Evolutionary conservation across 2,888 invertebrate genomes (phyloP).

Genomic region (Protodeltote pygarga): DNA sequence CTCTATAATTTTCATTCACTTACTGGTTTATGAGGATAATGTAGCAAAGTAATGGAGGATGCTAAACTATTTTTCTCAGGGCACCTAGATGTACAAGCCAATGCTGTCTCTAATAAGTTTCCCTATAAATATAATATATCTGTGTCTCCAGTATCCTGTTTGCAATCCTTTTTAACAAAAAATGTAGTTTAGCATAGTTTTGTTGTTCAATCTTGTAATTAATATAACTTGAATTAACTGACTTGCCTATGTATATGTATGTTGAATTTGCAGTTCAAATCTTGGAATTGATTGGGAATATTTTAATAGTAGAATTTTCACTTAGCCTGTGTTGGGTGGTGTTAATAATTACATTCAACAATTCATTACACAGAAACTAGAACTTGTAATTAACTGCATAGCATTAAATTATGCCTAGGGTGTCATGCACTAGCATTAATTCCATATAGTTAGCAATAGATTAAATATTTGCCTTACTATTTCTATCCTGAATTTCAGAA

Average conservation of each 20-base stretch:
- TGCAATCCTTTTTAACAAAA: slow-evolving; percentile 1
- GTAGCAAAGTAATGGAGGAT: too few relatives aligned
- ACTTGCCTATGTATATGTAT: slow-evolving; percentile 20
- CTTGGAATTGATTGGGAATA: slow-evolving; percentile 40
- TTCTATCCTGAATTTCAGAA: not conserved
- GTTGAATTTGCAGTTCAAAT: slow-evolving; percentile 15
- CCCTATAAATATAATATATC: too few relatives aligned
- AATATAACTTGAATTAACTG: slow-evolving; percentile 25
- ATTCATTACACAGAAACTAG: too few relatives aligned
- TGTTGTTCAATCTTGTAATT: slow-evolving; percentile 22
- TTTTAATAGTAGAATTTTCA: slow-evolving; percentile 11
- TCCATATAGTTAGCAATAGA: slow-evolving; percentile 9
- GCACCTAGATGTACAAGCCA: too few relatives aligned
- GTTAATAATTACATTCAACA: slow-evolving; percentile 6
- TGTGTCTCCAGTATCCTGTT: slow-evolving; percentile 6
- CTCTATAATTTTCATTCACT: too few relatives aligned
- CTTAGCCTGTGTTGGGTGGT: slow-evolving; percentile 12
- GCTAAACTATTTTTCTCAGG: too few relatives aligned
- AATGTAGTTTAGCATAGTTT: slow-evolving; percentile 18
- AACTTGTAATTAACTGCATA: too few relatives aligned
- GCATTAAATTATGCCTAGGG: too few relatives aligned
- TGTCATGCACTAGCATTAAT: too few relatives aligned
- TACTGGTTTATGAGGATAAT: not conserved
- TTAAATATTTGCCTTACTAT: slow-evolving; percentile 6
- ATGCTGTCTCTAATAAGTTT: too few relatives aligned